Evolutionary conservation across 2,888 invertebrate genomes (phyloP).

Genomic region (Oithona nana): DNA sequence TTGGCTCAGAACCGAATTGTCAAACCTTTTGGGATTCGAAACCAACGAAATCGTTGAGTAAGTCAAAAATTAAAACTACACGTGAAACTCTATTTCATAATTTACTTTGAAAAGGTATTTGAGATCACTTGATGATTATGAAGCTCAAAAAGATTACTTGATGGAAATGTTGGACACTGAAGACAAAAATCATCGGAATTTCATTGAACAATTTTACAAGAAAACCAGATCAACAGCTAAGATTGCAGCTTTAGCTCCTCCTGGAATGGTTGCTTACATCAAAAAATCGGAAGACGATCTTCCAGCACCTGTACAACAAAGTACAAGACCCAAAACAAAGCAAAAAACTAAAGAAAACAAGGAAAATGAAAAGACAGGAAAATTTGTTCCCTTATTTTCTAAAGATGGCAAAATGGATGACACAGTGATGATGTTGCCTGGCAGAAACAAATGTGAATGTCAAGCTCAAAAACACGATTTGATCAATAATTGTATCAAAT

Average conservation of each 20-base stretch:
- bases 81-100: background rate
- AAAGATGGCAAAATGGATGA: constrained; percentile 42
- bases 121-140: constrained; percentile 44
- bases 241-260: constrained; percentile 18
- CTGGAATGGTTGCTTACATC: background rate
- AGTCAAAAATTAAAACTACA: background rate
- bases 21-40: constrained; percentile 15
- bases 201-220: constrained; percentile 39
- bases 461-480: constrained; percentile 74
- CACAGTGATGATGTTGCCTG: constrained; percentile 33
- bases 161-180: constrained; percentile 48
- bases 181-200: constrained; percentile 44
- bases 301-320: background rate
- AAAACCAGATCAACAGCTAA: constrained; percentile 25
- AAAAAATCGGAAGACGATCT: constrained; percentile 25
- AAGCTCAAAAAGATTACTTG: constrained; percentile 57
- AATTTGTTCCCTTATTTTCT: constrained; percentile 53
- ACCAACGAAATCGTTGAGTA: constrained; percentile 17
- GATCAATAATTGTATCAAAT: constrained; percentile 76
- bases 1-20: constrained; percentile 15
- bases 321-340: constrained; percentile 27
- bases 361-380: constrained; percentile 24
- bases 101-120: constrained; percentile 40
- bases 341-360: constrained; percentile 14
- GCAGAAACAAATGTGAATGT: constrained; percentile 72